Conservation (phyloP, 2,797 vertebrate species). For the Sorex maritimensis region DNA sequence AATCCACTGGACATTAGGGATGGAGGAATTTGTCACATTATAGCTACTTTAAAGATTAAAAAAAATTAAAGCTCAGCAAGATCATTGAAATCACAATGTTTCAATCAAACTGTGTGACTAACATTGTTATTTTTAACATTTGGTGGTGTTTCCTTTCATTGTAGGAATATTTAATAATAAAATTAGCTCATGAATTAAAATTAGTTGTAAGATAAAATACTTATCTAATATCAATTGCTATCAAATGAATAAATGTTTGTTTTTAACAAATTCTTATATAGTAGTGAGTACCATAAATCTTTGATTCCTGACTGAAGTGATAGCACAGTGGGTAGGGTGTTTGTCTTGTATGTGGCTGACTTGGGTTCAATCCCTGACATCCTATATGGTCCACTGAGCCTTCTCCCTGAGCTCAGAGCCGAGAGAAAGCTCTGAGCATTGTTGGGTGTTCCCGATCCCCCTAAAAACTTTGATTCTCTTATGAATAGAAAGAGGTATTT, state of each 20-base stretch:
- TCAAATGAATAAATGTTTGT: slow-evolving; percentile 24
- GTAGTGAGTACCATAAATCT: not conserved
- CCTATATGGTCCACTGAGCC: no score
- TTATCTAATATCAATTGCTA: not conserved
- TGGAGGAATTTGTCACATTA: not conserved
- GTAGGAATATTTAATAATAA: not conserved
- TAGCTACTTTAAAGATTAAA: not conserved
- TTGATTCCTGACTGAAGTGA: no score
- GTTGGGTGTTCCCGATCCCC: no score
- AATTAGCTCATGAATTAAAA: slow-evolving; percentile 58
- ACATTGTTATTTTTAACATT: not conserved
- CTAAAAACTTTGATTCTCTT: not conserved
- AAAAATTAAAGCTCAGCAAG: not conserved
- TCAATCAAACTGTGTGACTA: not conserved
- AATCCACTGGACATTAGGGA: not conserved
- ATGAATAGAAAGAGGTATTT: not conserved
- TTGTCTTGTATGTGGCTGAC: no score
- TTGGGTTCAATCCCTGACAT: no score
- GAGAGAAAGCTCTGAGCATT: no score
- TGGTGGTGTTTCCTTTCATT: not conserved
- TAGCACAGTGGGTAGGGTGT: no score
- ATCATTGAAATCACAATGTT: no score
- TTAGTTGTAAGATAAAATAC: slow-evolving; percentile 8
- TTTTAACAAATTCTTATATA: not conserved
- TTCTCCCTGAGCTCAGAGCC: no score